Evolutionary conservation across 2,797 vertebrate genomes (phyloP).

Genomic region (Danionella dracula): DNA sequence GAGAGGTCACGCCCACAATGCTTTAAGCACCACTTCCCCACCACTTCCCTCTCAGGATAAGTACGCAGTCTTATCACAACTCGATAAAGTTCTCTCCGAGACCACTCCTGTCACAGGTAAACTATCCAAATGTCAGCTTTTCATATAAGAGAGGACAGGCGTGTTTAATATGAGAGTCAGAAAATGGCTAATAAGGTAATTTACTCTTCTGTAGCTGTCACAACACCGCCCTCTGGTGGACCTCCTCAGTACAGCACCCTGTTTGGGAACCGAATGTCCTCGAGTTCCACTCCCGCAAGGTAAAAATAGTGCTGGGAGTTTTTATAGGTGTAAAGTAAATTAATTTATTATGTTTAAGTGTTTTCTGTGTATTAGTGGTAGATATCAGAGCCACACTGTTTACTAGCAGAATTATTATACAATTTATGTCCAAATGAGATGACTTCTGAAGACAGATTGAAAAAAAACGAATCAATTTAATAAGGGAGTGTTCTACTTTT

Average conservation of each 20-base stretch:
- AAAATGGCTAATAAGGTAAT: neutral
- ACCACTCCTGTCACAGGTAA: conserved; percentile 57
- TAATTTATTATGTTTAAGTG: no score
- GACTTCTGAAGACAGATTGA: no score
- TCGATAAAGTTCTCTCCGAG: conserved; percentile 68
- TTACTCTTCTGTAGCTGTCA: conserved; percentile 41
- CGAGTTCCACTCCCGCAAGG: conserved; percentile 72
- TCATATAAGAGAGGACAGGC: neutral
- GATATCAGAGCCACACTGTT: no score
- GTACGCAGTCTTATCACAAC: conserved; percentile 71
- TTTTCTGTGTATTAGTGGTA: no score
- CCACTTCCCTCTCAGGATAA: conserved; percentile 54
- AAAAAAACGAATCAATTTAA: no score
- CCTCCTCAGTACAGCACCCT: conserved; percentile 71
- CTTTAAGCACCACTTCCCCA: conserved; percentile 37
- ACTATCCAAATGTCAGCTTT: neutral
- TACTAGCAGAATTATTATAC: no score
- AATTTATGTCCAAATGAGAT: no score
- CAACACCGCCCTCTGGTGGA: conserved; percentile 65
- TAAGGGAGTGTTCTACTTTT: no score
- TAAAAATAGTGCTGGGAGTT: no score
- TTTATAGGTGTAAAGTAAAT: no score
- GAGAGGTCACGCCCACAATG: conserved; percentile 50
- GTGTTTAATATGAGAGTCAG: neutral
- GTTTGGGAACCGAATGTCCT: conserved; percentile 70